phyloP scores from a whole-genome alignment of 2,888 invertebrate genomes.

The Limnephilus marmoratus region DNA sequence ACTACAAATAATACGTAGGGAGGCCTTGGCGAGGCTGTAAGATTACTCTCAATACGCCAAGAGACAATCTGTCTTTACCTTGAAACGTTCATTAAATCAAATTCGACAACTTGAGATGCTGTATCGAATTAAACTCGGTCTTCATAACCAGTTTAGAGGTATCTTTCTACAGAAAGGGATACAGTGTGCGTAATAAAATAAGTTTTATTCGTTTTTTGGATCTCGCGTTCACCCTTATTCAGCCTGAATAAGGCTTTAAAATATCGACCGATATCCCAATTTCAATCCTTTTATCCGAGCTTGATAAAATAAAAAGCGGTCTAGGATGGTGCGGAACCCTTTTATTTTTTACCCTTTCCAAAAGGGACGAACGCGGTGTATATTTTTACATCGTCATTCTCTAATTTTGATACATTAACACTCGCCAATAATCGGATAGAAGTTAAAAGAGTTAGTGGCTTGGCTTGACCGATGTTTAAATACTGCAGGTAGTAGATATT shows the following conservation, averaged over 20 bases:
- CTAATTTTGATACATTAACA: conserved; percentile 34
- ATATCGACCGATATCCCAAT: conserved; percentile 31
- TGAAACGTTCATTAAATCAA: background rate
- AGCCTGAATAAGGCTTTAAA: background rate
- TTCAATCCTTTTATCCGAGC: conserved; percentile 43
- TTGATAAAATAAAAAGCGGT: conserved; percentile 37
- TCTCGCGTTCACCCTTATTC: background rate
- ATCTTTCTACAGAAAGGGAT: background rate
- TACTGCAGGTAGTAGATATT: background rate
- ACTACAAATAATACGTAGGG: conserved; percentile 8
- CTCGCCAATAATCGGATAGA: background rate
- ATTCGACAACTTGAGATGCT: background rate
- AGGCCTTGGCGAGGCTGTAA: background rate
- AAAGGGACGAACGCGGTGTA: conserved; percentile 24
- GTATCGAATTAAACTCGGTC: background rate
- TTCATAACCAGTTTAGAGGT: background rate
- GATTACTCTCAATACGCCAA: background rate
- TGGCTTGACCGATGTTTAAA: background rate
- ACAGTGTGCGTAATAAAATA: background rate
- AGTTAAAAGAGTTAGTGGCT: background rate
- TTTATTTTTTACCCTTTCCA: conserved; percentile 3
- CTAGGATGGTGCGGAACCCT: background rate
- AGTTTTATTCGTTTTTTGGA: background rate
- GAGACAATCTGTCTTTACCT: conserved; percentile 3
- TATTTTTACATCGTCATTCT: conserved; percentile 42